Conservation (phyloP, 2,797 vertebrate species). For the Synanceia verrucosa region DNA sequence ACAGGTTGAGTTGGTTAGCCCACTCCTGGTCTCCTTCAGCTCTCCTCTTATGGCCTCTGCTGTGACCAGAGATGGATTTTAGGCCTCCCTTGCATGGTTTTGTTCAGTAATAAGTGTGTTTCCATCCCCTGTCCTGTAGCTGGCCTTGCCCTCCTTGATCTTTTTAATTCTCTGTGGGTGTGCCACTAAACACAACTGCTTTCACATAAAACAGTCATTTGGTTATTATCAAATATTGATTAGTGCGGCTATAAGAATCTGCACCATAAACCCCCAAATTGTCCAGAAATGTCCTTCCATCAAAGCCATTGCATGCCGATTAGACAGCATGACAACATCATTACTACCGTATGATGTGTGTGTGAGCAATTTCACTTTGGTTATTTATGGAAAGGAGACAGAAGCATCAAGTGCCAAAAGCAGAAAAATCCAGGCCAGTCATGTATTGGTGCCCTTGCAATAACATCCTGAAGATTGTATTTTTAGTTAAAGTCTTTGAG, state of each 20-base stretch:
- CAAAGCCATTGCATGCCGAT: slow-evolving; percentile 46
- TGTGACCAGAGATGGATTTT: no score
- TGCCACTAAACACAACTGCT: neutral
- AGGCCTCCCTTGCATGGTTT: no score
- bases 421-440: slow-evolving; percentile 61
- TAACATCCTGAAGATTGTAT: slow-evolving; percentile 78
- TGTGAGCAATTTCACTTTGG: slow-evolving; percentile 61
- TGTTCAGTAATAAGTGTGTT: no score
- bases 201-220: neutral
- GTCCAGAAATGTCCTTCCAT: slow-evolving; percentile 48
- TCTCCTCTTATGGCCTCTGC: no score
- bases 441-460: slow-evolving; percentile 68
- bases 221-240: slow-evolving; percentile 2
- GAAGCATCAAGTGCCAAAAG: slow-evolving; percentile 55
- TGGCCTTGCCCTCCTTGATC: no score
- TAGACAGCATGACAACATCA: slow-evolving; percentile 50
- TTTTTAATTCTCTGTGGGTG: neutral
- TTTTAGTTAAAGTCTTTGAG: slow-evolving; percentile 70
- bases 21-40: no score
- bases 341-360: slow-evolving; percentile 64
- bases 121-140: no score
- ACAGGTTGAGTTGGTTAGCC: no score
- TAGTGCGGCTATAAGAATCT: neutral
- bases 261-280: neutral
- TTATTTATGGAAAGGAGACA: slow-evolving; percentile 69